phyloP scores from a whole-genome alignment of 2,888 invertebrate genomes.

The Eremobia ochroleuca region DNA sequence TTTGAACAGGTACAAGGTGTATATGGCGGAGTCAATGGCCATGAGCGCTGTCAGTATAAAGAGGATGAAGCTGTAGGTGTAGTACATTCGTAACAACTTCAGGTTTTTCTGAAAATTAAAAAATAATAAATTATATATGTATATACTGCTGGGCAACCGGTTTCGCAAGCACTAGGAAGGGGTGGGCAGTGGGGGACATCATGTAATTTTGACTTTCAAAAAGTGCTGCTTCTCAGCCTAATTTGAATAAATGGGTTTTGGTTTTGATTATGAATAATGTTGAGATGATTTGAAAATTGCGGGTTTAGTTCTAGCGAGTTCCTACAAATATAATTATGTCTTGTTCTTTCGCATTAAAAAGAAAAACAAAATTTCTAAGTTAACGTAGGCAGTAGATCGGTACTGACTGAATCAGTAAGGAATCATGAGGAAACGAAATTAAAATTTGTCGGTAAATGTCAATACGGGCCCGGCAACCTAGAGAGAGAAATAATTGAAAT shows the following conservation, averaged over 20 bases:
- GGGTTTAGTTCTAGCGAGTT: neutral
- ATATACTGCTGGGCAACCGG: neutral
- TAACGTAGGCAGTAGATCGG: neutral
- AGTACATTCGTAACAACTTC: conserved; percentile 24
- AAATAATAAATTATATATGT: too few relatives aligned
- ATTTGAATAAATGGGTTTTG: neutral
- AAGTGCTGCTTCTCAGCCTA: neutral
- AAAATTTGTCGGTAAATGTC: too few relatives aligned
- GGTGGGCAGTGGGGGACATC: too few relatives aligned
- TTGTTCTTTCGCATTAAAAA: neutral
- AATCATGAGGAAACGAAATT: neutral
- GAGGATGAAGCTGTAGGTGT: conserved; percentile 31
- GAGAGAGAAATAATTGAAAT: too few relatives aligned
- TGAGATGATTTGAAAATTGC: neutral
- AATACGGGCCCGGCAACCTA: too few relatives aligned
- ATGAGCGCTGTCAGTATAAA: neutral
- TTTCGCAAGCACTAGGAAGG: too few relatives aligned
- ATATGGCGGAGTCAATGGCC: neutral
- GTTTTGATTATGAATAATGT: neutral
- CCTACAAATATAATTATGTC: neutral
- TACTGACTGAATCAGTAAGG: neutral
- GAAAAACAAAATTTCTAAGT: too few relatives aligned
- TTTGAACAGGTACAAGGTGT: neutral
- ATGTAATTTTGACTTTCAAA: too few relatives aligned
- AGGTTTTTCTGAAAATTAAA: conserved; percentile 35